phyloP scores from a whole-genome alignment of 2,888 invertebrate genomes.

The Choristoneura rosaceana region DNA sequence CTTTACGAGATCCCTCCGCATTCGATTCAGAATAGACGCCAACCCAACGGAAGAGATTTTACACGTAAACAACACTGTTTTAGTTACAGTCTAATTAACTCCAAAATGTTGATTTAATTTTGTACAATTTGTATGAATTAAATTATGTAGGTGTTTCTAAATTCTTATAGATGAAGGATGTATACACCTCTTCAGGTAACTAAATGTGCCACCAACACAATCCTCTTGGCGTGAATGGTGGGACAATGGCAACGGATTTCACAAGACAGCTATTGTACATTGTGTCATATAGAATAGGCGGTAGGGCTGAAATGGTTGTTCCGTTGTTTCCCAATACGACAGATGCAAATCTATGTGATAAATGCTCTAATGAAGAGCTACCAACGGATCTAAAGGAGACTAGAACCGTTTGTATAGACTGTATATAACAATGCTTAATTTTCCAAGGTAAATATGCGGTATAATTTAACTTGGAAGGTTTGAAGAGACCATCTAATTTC shows the following conservation, averaged over 20 bases:
- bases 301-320: slow-evolving; percentile 23
- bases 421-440: background rate
- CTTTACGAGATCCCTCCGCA: slow-evolving; percentile 56
- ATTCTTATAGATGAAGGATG: background rate
- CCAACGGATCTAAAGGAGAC: slow-evolving; percentile 9
- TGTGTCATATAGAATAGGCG: slow-evolving; percentile 38
- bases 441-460: background rate
- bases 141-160: background rate
- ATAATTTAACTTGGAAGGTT: background rate
- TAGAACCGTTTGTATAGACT: background rate
- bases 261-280: slow-evolving; percentile 52
- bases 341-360: slow-evolving; percentile 33
- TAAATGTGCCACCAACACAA: slow-evolving; percentile 41
- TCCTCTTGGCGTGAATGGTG: slow-evolving; percentile 27
- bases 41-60: slow-evolving; percentile 33
- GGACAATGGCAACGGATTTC: slow-evolving; percentile 56
- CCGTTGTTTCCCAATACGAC: slow-evolving; percentile 29
- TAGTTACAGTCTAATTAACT: background rate
- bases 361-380: slow-evolving; percentile 30
- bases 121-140: background rate
- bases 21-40: slow-evolving; percentile 50
- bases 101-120: background rate
- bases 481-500: background rate
- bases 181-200: slow-evolving; percentile 20
- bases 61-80: slow-evolving; percentile 7